A percentile compares a stretch with the other conserved stretches of the same genome.
Evolutionary conservation across 2,888 invertebrate genomes (phyloP).

Genomic region (Campopleginae sp.): DNA sequence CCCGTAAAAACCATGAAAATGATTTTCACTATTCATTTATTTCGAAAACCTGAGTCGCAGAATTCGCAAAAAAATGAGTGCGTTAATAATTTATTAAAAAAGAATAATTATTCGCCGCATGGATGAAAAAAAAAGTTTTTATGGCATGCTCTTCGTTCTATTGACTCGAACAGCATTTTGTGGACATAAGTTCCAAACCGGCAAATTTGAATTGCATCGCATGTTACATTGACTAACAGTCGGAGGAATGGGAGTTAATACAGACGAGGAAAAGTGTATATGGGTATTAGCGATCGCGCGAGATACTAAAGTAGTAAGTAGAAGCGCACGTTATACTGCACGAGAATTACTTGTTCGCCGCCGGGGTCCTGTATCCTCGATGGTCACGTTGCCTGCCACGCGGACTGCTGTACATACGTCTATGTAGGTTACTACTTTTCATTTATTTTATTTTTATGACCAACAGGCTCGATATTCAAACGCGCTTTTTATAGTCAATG

Average conservation of each 20-base stretch:
- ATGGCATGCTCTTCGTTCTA: background rate
- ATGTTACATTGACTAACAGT: background rate
- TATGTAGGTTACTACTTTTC: slow-evolving; percentile 82
- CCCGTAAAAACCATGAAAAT: background rate
- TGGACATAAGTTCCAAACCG: background rate
- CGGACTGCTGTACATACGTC: slow-evolving; percentile 71
- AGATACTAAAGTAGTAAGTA: slow-evolving; percentile 7
- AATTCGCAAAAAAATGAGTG: background rate
- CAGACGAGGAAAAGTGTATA: background rate
- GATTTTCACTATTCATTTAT: background rate
- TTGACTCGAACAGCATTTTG: background rate
- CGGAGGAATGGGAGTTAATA: background rate
- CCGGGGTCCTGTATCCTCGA: slow-evolving; percentile 46
- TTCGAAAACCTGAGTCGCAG: background rate
- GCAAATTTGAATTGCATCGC: background rate
- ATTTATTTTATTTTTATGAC: slow-evolving; percentile 47
- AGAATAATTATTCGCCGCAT: background rate
- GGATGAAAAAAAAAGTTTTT: background rate
- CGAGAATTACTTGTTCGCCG: slow-evolving; percentile 65
- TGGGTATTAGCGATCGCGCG: slow-evolving; percentile 11
- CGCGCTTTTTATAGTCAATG: slow-evolving; percentile 39
- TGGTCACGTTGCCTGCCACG: slow-evolving; percentile 83
- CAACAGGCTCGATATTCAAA: slow-evolving; percentile 71
- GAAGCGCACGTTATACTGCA: slow-evolving; percentile 66
- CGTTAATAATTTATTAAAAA: background rate